Percentiles rank a stretch among this genome's conserved stretches.
phyloP scores from a whole-genome alignment of 2,797 vertebrate species.

The Chloroceryle amazona region DNA sequence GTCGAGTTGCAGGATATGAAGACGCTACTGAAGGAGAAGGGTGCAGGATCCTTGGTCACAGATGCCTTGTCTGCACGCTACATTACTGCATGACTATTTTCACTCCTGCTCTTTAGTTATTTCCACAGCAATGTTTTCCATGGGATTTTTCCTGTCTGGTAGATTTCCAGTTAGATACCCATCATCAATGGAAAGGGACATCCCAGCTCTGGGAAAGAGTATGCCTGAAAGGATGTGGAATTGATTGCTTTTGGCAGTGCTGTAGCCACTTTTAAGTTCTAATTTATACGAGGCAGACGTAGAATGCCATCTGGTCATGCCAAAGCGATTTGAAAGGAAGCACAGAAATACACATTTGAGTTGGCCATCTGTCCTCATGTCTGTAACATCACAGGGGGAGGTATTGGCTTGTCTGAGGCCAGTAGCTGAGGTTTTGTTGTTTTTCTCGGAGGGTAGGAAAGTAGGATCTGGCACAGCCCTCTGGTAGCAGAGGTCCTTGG shows the following conservation, averaged over 20 bases:
- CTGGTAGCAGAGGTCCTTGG: background rate
- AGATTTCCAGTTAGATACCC: background rate
- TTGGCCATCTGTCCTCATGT: constrained; percentile 44
- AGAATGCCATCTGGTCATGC: constrained; percentile 21
- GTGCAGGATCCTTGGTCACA: background rate
- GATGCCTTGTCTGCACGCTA: background rate
- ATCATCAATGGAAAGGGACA: background rate
- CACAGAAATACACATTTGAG: background rate
- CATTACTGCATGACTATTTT: accelerated
- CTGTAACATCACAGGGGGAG: background rate
- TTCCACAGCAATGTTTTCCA: background rate
- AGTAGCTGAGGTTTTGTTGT: background rate
- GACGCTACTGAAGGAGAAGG: background rate
- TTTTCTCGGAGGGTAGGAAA: background rate
- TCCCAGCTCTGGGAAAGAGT: background rate
- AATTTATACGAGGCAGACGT: constrained; percentile 35
- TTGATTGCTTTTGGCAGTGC: constrained; percentile 37
- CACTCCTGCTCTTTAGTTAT: accelerated
- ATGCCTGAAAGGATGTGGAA: background rate
- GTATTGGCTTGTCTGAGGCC: background rate
- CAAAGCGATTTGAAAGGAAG: constrained; percentile 53
- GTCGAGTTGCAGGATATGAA: accelerated
- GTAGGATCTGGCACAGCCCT: background rate
- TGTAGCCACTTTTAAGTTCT: constrained; percentile 1
- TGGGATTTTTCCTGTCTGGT: background rate